These are phyloP conservation scores for Vollenhovia emeryi DNA, from an alignment of 1,140 invertebrate species.

Conservation along the genomic window DNA sequence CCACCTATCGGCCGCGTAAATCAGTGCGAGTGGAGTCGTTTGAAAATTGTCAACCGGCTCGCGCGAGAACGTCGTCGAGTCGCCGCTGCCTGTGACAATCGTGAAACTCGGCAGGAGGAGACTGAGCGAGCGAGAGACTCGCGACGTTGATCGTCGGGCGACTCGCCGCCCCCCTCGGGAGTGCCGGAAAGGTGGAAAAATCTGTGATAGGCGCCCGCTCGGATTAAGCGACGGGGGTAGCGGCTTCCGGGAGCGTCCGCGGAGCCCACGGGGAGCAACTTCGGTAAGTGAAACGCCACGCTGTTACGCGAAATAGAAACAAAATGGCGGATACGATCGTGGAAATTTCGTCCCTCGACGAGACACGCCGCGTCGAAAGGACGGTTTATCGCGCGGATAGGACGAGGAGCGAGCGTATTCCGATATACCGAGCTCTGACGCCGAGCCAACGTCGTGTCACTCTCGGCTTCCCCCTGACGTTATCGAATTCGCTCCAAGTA, in stretches of 20 bases:
- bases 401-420: no score
- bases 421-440: no score
- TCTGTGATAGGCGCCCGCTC: conserved; percentile 74
- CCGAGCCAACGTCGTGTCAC: no score
- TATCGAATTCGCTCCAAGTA: not conserved
- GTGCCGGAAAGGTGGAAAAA: conserved; percentile 48
- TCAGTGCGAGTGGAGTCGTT: not conserved
- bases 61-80: no score
- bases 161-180: not conserved
- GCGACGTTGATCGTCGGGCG: not conserved
- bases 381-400: no score
- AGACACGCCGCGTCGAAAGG: no score
- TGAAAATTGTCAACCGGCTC: not conserved
- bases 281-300: conserved; percentile 67
- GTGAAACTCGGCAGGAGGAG: not conserved
- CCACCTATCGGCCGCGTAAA: not conserved
- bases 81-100: conserved; percentile 52
- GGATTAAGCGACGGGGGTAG: conserved; percentile 73
- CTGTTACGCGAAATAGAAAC: not conserved
- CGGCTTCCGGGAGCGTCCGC: conserved; percentile 5
- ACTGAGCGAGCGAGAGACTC: not conserved
- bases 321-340: not conserved
- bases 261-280: conserved; percentile 50
- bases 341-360: no score
- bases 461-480: not conserved